Evolutionary conservation across 1,140 invertebrate species (phyloP).

Genomic region (Saxidomus purpurata): DNA sequence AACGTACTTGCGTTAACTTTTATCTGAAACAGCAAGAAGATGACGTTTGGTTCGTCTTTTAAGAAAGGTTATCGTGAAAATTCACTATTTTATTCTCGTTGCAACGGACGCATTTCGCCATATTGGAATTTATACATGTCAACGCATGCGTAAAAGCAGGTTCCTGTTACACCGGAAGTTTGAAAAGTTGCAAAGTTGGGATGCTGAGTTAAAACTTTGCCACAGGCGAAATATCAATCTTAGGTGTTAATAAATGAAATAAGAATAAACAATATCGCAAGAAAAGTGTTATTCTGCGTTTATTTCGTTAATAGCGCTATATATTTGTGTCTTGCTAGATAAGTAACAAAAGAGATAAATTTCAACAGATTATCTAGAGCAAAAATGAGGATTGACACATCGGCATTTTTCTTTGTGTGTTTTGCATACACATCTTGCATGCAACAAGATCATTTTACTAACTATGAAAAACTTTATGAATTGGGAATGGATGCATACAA

Average conservation of each 20-base stretch:
- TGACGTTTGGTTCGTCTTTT: not conserved
- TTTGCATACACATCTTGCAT: no score
- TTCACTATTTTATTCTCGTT: constrained; percentile 43
- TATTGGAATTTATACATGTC: constrained; percentile 65
- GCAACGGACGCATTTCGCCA: constrained; percentile 70
- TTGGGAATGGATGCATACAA: constrained; percentile 64
- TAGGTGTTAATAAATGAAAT: no score
- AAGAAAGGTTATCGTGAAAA: not conserved
- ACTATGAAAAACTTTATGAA: constrained; percentile 59
- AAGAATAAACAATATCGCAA: no score
- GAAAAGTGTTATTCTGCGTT: no score
- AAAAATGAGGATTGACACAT: no score
- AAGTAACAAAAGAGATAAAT: no score
- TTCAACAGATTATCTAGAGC: no score
- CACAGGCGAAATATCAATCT: no score
- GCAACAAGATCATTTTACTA: not conserved
- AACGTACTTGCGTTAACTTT: no score
- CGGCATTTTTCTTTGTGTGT: no score
- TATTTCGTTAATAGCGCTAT: no score
- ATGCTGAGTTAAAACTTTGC: constrained; percentile 21
- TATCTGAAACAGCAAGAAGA: not conserved
- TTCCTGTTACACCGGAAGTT: constrained; percentile 61
- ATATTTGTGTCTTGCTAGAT: no score
- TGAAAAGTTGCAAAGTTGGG: constrained; percentile 48
- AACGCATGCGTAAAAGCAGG: constrained; percentile 39